A percentile compares a stretch with the other conserved stretches of the same genome.
phyloP scores from a whole-genome alignment of 2,797 vertebrate genomes.

The Apogon hyalosoma region DNA sequence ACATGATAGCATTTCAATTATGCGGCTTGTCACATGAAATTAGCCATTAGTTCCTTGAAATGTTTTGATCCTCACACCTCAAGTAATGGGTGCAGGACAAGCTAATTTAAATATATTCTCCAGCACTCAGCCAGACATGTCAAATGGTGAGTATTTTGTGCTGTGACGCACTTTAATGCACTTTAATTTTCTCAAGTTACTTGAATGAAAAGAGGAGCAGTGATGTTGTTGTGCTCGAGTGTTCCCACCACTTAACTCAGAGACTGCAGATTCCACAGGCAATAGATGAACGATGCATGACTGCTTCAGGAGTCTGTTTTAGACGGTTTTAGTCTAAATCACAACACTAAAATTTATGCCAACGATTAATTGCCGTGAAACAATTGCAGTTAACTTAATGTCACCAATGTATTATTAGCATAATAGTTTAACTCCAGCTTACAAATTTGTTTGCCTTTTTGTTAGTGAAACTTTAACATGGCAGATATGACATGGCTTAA shows the following conservation, averaged over 20 bases:
- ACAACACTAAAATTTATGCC: too few relatives aligned
- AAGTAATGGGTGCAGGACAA: background rate
- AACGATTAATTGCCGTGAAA: too few relatives aligned
- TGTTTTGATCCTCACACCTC: slow-evolving; percentile 6
- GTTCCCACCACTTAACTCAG: background rate
- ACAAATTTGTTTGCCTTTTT: too few relatives aligned
- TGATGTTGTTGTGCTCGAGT: background rate
- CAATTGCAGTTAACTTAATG: too few relatives aligned
- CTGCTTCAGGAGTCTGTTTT: slow-evolving; percentile 7
- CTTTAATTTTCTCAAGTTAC: background rate
- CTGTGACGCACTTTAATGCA: slow-evolving; percentile 1
- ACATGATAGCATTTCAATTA: background rate
- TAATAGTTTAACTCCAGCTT: too few relatives aligned
- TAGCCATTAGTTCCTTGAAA: background rate
- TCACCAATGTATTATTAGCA: too few relatives aligned
- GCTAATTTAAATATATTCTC: background rate
- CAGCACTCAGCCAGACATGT: background rate
- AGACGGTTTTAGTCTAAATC: background rate
- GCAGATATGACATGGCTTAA: too few relatives aligned
- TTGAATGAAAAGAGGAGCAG: slow-evolving; percentile 6
- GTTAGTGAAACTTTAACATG: too few relatives aligned
- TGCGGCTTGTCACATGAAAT: slow-evolving; percentile 1
- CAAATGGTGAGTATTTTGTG: background rate
- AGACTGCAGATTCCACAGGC: slow-evolving; percentile 10
- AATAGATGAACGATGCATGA: slow-evolving; percentile 10